Percentiles rank a stretch among this genome's conserved stretches.
phyloP scores from a whole-genome alignment of 2,888 invertebrate genomes.

The Piscicola geometra region DNA sequence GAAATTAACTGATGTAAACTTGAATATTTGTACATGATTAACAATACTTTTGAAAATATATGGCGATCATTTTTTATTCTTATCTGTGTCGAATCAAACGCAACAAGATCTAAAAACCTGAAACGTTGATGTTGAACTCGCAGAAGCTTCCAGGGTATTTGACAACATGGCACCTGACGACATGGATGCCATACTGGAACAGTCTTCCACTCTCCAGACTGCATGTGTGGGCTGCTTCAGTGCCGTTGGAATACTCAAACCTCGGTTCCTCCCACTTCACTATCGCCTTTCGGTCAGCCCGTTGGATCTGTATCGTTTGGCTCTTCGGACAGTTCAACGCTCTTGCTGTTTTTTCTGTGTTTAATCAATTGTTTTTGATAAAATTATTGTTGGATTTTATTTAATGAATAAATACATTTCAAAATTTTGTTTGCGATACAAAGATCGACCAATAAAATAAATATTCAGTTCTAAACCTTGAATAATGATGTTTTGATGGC shows the following conservation, averaged over 20 bases:
- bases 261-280: not conserved
- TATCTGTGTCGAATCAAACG: no score
- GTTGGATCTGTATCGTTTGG: not conserved
- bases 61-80: no score
- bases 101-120: no score
- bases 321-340: not conserved
- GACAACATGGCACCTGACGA: not conserved
- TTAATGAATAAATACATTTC: not conserved
- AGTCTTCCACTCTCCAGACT: not conserved
- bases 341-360: not conserved
- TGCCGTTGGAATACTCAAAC: slow-evolving; percentile 4
- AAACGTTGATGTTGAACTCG: slow-evolving; percentile 1
- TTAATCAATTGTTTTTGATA: no score
- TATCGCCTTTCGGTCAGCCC: not conserved
- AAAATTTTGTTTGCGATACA: not conserved
- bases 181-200: not conserved
- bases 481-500: not conserved
- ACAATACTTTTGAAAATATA: no score
- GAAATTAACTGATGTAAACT: not conserved
- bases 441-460: no score
- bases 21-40: not conserved
- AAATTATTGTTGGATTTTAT: not conserved
- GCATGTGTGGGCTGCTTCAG: not conserved
- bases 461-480: no score
- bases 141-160: not conserved